Evolutionary conservation across 2,797 vertebrate species (phyloP).

Genomic region (Sebastes minor): DNA sequence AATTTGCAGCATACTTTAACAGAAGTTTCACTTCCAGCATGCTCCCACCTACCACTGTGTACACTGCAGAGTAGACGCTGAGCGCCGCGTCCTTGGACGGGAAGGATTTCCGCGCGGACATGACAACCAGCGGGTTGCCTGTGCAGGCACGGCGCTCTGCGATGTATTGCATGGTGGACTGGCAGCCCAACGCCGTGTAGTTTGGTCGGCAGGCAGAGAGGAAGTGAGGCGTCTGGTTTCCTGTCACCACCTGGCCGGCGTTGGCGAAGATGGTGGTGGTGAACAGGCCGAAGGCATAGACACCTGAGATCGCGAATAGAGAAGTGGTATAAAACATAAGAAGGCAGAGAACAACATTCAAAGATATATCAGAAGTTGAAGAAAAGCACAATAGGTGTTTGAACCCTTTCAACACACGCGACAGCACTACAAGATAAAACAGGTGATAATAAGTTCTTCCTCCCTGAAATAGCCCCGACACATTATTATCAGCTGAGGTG

Average conservation of each 20-base stretch:
- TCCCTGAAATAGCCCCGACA: constrained; percentile 51
- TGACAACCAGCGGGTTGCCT: constrained; percentile 85
- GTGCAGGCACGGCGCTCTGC: constrained; percentile 85
- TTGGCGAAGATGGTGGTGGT: constrained; percentile 92
- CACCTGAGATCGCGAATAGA: constrained; percentile 74
- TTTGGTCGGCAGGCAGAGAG: constrained; percentile 92
- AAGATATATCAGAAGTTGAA: background rate
- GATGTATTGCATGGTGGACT: constrained; percentile 86
- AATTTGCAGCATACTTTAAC: background rate
- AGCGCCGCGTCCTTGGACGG: constrained; percentile 92
- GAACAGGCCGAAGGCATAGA: constrained; percentile 92
- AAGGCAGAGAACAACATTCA: background rate
- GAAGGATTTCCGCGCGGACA: constrained; percentile 89
- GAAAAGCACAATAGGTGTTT: background rate
- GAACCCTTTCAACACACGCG: background rate
- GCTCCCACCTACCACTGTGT: constrained; percentile 85
- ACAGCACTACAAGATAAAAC: constrained; percentile 14
- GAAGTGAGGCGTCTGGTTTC: constrained; percentile 93
- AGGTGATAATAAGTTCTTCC: background rate
- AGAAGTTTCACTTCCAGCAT: background rate
- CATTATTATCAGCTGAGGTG: constrained; percentile 63
- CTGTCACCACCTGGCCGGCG: constrained; percentile 91
- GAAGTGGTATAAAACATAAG: background rate
- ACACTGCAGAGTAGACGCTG: constrained; percentile 88
- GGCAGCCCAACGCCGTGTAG: constrained; percentile 91